These are phyloP conservation scores for Luffia ferchaultella DNA, from an alignment of 2,888 invertebrate species.

Conservation along the genomic window DNA sequence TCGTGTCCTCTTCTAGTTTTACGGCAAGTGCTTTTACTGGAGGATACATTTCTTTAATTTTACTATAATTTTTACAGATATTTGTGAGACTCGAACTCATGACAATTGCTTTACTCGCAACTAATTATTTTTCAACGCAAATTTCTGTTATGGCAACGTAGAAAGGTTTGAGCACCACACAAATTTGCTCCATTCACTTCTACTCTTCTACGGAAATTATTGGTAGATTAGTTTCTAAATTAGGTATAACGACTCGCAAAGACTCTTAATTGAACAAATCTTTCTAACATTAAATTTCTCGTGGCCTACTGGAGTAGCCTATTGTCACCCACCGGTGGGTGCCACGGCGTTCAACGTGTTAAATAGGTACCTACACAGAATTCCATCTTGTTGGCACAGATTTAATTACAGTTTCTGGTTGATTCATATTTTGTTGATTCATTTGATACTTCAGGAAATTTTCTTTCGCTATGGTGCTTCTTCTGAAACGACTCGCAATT, in stretches of 20 bases:
- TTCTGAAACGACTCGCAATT: conserved; percentile 12
- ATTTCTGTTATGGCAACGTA: conserved; percentile 11
- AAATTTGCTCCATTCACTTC: conserved; percentile 11
- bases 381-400: conserved; percentile 11
- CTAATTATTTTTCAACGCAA: conserved; percentile 13
- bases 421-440: too few species aligned
- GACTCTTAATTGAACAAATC: conserved; percentile 11
- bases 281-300: conserved; percentile 13
- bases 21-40: background rate
- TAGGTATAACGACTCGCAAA: conserved; percentile 12
- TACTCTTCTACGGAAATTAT: conserved; percentile 12
- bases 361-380: too few species aligned
- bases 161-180: too few species aligned
- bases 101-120: background rate
- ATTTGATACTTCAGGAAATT: too few species aligned
- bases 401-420: too few species aligned
- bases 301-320: too few species aligned
- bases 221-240: conserved; percentile 9
- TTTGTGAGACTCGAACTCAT: conserved; percentile 9
- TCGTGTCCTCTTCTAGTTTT: conserved; percentile 1
- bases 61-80: conserved; percentile 7
- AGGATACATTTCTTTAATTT: conserved; percentile 2
- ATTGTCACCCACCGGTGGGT: too few species aligned
- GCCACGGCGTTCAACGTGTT: too few species aligned
- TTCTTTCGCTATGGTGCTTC: too few species aligned